These are phyloP conservation scores for Phocides pigmalion DNA, from an alignment of 1,140 invertebrate species.

Conservation along the genomic window DNA sequence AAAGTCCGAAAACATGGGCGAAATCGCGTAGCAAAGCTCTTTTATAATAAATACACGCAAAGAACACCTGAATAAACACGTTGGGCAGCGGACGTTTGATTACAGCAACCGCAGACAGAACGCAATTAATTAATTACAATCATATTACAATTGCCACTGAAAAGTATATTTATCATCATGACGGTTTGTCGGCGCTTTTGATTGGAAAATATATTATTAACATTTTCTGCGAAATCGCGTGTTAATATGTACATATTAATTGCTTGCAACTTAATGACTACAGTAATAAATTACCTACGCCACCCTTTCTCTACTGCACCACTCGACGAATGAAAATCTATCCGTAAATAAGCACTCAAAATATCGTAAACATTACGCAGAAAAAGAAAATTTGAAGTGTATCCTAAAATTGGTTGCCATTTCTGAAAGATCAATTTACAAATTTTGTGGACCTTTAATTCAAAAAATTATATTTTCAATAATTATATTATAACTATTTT, in stretches of 20 bases:
- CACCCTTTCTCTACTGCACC: too few species aligned
- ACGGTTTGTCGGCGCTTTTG: not conserved
- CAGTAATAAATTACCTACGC: too few species aligned
- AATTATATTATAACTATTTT: too few species aligned
- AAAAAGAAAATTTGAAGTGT: too few species aligned
- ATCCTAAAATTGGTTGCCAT: too few species aligned
- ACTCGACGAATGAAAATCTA: too few species aligned
- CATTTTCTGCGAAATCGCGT: not conserved
- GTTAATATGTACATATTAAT: not conserved
- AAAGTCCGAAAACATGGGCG: not conserved
- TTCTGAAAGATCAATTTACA: too few species aligned
- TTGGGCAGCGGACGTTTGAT: conserved; percentile 12
- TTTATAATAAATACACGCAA: conserved; percentile 25
- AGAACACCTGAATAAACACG: conserved; percentile 23
- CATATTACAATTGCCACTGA: conserved; percentile 5
- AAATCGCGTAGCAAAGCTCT: not conserved
- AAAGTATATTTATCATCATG: not conserved
- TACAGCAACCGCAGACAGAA: conserved; percentile 1
- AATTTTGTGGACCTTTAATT: too few species aligned
- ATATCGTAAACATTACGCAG: too few species aligned
- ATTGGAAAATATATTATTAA: not conserved
- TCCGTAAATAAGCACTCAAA: too few species aligned
- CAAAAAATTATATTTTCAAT: too few species aligned
- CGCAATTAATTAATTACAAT: conserved; percentile 14
- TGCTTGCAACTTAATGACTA: not conserved